Conservation (phyloP, 53 echinoderm and acorn worm genomes). For the Pentamera pediparva region DNA sequence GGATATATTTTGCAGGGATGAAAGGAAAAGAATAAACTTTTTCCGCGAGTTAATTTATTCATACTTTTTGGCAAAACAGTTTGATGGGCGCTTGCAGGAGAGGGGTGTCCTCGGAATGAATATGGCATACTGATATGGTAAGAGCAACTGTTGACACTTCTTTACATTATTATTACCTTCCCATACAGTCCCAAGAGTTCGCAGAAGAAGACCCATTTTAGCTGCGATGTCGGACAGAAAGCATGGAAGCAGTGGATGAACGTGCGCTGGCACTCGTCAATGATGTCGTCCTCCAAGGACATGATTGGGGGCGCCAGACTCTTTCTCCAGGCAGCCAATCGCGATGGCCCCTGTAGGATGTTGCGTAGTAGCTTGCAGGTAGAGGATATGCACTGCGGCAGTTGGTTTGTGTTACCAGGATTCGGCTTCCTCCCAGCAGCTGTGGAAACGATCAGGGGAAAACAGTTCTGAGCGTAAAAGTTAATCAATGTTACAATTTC, state of each 20-base stretch:
- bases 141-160: not conserved
- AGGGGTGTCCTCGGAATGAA: not conserved
- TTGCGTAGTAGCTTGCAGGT: slow-evolving; percentile 73
- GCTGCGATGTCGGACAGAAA: slow-evolving; percentile 90
- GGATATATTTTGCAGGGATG: no score
- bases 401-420: slow-evolving; percentile 41
- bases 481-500: no score
- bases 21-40: no score
- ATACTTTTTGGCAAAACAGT: no score
- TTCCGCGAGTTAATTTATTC: no score
- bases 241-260: slow-evolving; percentile 97
- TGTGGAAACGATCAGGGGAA: not conserved
- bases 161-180: slow-evolving; percentile 4
- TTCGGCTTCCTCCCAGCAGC: slow-evolving; percentile 44
- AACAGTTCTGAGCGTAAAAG: no score
- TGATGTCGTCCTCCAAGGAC: slow-evolving; percentile 48
- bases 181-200: slow-evolving; percentile 54
- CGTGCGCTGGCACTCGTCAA: slow-evolving; percentile 83
- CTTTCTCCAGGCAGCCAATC: not conserved
- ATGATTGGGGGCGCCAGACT: slow-evolving; percentile 30
- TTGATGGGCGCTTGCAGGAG: no score
- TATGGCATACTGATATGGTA: not conserved
- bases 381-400: slow-evolving; percentile 86
- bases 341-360: slow-evolving; percentile 55
- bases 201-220: slow-evolving; percentile 94